These are phyloP conservation scores for Chelonus insularis DNA, from an alignment of 1,140 invertebrate species.

Conservation along the genomic window DNA sequence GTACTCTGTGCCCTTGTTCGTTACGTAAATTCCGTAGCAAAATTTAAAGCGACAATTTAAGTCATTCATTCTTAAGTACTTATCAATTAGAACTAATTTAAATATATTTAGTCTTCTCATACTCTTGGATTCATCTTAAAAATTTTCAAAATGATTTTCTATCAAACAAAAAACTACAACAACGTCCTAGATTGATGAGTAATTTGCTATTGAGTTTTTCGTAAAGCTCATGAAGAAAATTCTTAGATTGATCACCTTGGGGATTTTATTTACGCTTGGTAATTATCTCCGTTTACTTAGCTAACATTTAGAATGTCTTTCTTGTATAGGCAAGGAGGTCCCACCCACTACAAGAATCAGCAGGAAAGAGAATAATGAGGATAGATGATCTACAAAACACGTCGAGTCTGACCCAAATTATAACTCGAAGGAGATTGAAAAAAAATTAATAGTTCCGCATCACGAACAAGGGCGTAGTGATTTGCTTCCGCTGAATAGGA, in stretches of 20 bases:
- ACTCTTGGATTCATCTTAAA: no score
- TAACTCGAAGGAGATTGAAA: neutral
- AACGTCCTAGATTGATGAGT: no score
- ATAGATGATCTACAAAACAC: constrained; percentile 24
- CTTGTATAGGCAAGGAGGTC: neutral
- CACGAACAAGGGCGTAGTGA: neutral
- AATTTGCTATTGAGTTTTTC: neutral
- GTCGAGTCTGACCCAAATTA: constrained; percentile 13
- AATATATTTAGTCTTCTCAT: no score
- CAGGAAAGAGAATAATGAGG: constrained; percentile 32
- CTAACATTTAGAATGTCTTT: neutral
- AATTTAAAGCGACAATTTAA: no score
- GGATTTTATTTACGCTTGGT: constrained; percentile 14
- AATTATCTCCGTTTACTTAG: neutral
- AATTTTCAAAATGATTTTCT: no score
- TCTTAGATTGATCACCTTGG: constrained; percentile 11
- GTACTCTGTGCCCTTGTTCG: no score
- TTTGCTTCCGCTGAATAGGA: neutral
- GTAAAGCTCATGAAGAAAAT: neutral
- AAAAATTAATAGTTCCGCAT: constrained; percentile 15
- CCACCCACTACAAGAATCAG: constrained; percentile 28
- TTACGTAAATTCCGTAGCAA: no score
- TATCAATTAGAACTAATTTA: no score
- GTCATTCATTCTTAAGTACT: no score
- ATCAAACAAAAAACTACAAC: no score